Evolutionary conservation across 2,888 invertebrate genomes (phyloP), one percentile per base, ranked within the genome.

Genomic region (Pterostichus niger): DNA sequence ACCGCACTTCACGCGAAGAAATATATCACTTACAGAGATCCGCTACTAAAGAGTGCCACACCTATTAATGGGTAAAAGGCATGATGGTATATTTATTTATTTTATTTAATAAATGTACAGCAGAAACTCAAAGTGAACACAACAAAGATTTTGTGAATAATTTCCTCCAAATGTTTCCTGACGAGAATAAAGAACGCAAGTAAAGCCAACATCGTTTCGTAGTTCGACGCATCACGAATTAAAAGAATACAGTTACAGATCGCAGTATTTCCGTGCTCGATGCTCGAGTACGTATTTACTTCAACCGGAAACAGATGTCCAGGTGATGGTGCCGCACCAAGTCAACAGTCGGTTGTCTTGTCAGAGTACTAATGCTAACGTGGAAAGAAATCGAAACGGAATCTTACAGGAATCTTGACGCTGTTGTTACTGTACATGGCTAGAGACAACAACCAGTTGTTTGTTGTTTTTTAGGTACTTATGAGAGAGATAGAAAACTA

Each of bases 271-370:
- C 64, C 64, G 64, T 64, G 13, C 33, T 35, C 64, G 35, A 64
- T 64, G 64, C 13, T 56, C 24, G 17, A 56, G 0, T 17, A n/a
- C n/a, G n/a, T n/a, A 17, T 64, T 64, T 64, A 64, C 64, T 11
- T 35, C 33, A 33, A 64, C 64, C 64, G 64, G 64, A 64, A 64
- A 64, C 64, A 64, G 64, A 64, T 64, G 64, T 64, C 64, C 64
- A 64, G 64, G 64, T 64, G 33, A 11, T 33, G 31, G 35, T 13
- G 33, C 31, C 10, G 9, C 17, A 56, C 17, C 9, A 17, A 11
- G n/a, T 49, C 49, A 15, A 56, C 56, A 56, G 56, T 56, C 56
- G 2, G 13, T 13, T 56, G 56, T 56, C 56, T 56, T 56, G 13
- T 49, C 49, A n/a, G 9, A 13, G 56, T 56, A 6, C 17, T 6